These are phyloP conservation scores for Pyxicephalus adspersus DNA, from an alignment of 2,113 vertebrate species.

Conservation along the genomic window DNA sequence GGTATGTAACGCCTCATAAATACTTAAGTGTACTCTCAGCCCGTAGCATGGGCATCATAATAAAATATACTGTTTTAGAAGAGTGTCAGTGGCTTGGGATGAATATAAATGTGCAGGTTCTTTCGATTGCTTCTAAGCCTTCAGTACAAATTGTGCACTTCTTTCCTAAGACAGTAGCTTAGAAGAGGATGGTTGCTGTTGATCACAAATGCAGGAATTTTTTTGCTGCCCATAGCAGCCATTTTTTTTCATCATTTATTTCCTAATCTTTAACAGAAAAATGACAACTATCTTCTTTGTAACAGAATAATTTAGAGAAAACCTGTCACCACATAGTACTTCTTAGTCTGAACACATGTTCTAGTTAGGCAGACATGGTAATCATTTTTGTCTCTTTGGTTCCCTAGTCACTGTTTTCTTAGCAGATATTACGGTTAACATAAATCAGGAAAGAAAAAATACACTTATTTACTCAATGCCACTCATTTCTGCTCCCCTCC, in stretches of 20 bases:
- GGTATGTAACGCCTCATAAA: conserved; percentile 22
- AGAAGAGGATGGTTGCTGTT: too few species aligned
- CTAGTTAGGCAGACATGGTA: too few species aligned
- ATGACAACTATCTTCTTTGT: neutral
- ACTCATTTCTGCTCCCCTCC: too few species aligned
- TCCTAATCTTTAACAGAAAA: neutral
- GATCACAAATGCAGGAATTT: too few species aligned
- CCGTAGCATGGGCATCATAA: neutral
- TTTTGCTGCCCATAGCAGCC: too few species aligned
- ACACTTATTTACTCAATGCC: too few species aligned
- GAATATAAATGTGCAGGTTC: neutral
- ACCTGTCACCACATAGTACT: neutral
- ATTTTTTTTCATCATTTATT: neutral
- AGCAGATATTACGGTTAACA: too few species aligned
- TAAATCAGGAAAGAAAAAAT: too few species aligned
- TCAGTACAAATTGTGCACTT: neutral
- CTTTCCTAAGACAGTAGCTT: neutral
- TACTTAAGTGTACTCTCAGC: conserved; percentile 7
- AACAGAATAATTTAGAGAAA: neutral
- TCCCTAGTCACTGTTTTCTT: too few species aligned
- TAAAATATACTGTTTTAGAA: neutral
- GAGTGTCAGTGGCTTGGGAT: neutral
- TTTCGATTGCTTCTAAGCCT: neutral
- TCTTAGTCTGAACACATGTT: neutral
- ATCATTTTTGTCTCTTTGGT: too few species aligned